Evolutionary conservation across 2,888 invertebrate species (phyloP).

Genomic region (Agonum fuliginosum): DNA sequence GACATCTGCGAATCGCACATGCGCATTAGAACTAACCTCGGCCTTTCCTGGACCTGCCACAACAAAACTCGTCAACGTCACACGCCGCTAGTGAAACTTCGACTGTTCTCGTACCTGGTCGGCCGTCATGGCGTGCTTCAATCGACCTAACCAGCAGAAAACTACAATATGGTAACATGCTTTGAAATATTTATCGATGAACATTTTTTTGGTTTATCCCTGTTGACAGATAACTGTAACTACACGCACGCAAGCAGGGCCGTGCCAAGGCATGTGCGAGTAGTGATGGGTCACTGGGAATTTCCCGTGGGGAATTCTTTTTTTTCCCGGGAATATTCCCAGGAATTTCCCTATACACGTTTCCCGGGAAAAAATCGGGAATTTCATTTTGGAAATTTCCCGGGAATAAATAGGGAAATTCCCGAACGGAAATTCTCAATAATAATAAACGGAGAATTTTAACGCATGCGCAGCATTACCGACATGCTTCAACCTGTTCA

Average conservation of each 20-base stretch:
- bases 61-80: conserved; percentile 10
- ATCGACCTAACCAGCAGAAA: conserved; percentile 20
- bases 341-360: no score
- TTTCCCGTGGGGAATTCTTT: no score
- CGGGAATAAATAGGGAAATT: no score
- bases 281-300: no score
- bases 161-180: neutral
- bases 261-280: no score
- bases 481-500: no score
- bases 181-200: neutral
- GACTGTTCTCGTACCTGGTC: neutral
- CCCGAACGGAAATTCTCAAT: no score
- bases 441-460: no score
- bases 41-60: conserved; percentile 50
- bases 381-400: no score
- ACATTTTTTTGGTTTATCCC: conserved; percentile 17
- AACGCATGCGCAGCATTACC: no score
- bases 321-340: no score
- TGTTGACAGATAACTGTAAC: neutral
- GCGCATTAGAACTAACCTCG: conserved; percentile 38
- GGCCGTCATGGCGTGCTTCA: conserved; percentile 13
- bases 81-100: neutral
- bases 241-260: neutral
- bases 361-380: no score
- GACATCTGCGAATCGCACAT: conserved; percentile 24